Evolutionary conservation across 92 coral and sea anemone species (phyloP), one percentile per base, ranked within the genome.

Genomic region (Anthopleura xanthogrammica): DNA sequence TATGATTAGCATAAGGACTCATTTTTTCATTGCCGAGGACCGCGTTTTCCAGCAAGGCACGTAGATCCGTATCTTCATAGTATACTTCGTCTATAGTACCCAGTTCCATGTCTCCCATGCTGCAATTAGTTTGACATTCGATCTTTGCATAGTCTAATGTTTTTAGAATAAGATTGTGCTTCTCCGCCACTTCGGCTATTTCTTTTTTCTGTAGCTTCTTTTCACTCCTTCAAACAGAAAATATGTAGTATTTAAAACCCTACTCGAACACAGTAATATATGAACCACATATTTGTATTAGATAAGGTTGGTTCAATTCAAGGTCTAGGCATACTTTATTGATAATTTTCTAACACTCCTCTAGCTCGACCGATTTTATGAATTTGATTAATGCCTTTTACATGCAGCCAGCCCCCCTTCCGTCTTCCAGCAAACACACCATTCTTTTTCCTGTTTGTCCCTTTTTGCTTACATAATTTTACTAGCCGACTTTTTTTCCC

Each of bases 51-150:
- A 91, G 87, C 14, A 91, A 9, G 5, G 20, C 78, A 13, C 88
- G 79, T 58, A 91, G 81, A 43, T 83, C 88, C 23, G 78, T 60
- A 65, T 88, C 92, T 75, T 68, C 54, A 40, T 79, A 65, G 60
- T 86, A 88, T 41, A 88, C 90, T 71, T 86, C 94, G 12, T 83
- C 85, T 39, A 91, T 83, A 7, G 80, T 54, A 20, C 94, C 94
- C 17, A 91, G 82, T 77, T 88, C 90, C 22, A 88, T 56, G 41
- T 91, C 94, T 2, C 94, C 92, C 41, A 86, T 75, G 48, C 14
- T 56, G 40, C 82, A 68, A 8, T 78, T 82, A 11, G 29, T 14
- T 46, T 58, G 66, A 16, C 85, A 83, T 55, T 83, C 79, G 16
- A 88, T 14, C 62, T n/a, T 80, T 52, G 72, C 92, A n/a, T 57